Percentiles rank a stretch among this genome's conserved stretches.
phyloP scores from a whole-genome alignment of 2,113 vertebrate genomes.

The Gobius niger region DNA sequence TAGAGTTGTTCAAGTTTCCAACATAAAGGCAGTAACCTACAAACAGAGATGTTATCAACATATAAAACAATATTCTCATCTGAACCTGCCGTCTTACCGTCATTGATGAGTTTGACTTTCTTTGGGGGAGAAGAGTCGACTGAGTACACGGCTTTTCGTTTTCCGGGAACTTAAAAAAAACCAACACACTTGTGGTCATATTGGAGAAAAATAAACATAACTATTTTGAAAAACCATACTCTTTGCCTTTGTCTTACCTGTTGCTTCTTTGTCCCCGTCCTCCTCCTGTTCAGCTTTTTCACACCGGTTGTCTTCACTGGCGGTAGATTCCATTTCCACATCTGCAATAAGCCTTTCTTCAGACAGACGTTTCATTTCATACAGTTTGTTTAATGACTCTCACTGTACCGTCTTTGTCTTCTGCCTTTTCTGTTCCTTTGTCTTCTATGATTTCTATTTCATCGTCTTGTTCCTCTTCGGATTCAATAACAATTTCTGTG shows the following conservation, averaged over 20 bases:
- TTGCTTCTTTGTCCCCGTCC: not conserved
- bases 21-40: slow-evolving; percentile 60
- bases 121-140: slow-evolving; percentile 31
- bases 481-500: not conserved
- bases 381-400: not conserved
- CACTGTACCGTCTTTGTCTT: slow-evolving; percentile 19
- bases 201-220: not conserved
- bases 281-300: not conserved
- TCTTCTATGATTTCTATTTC: not conserved
- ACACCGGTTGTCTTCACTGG: not conserved
- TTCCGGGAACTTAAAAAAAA: slow-evolving; percentile 36
- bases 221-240: not conserved
- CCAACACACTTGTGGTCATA: not conserved
- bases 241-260: not conserved
- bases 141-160: slow-evolving; percentile 22
- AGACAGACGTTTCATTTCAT: not conserved
- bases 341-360: slow-evolving; percentile 14
- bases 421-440: not conserved
- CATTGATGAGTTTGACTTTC: slow-evolving; percentile 49
- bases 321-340: slow-evolving; percentile 7
- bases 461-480: not conserved
- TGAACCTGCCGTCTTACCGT: slow-evolving; percentile 38
- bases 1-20: slow-evolving; percentile 63
- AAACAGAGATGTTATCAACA: not conserved
- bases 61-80: not conserved